Percentiles rank a stretch among this genome's conserved stretches.
Conservation (phyloP, 2,888 invertebrate species). For the Pteria penguin region DNA sequence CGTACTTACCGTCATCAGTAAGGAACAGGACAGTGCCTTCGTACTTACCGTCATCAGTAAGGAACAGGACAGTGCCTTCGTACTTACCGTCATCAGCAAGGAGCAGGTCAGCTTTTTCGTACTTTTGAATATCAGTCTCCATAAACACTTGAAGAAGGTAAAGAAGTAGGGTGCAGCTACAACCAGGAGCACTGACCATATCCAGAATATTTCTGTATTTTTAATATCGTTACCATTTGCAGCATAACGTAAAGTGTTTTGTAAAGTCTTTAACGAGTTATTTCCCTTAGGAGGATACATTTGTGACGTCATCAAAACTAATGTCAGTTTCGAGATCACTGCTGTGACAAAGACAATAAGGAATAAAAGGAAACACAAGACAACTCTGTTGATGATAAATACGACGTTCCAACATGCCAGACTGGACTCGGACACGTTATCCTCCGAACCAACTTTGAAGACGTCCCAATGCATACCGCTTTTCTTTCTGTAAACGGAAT, state of each 20-base stretch:
- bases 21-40: too few species aligned
- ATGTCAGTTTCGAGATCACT: constrained; percentile 60
- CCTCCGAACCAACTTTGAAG: constrained; percentile 52
- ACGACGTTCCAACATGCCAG: constrained; percentile 61
- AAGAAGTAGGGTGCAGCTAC: constrained; percentile 67
- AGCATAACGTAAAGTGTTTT: not conserved
- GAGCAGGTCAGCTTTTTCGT: constrained; percentile 43
- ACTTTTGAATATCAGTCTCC: constrained; percentile 58
- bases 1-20: too few species aligned
- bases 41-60: too few species aligned
- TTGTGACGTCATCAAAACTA: constrained; percentile 63
- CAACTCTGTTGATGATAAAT: constrained; percentile 56
- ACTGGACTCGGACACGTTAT: constrained; percentile 52
- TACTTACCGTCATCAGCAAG: constrained; percentile 59
- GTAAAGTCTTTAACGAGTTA: constrained; percentile 16
- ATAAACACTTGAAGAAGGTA: constrained; percentile 49
- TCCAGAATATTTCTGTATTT: constrained; percentile 63
- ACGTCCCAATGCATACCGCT: constrained; percentile 57
- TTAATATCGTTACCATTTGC: not conserved
- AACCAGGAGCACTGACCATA: constrained; percentile 65
- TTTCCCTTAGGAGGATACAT: constrained; percentile 30
- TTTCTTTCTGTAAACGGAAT: too few species aligned
- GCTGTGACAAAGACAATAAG: constrained; percentile 58
- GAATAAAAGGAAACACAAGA: constrained; percentile 55
- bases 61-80: too few species aligned